A percentile compares a stretch with the other conserved stretches of the same genome.
phyloP scores from a whole-genome alignment of 2,888 invertebrate species.

The Aporophyla nigra region DNA sequence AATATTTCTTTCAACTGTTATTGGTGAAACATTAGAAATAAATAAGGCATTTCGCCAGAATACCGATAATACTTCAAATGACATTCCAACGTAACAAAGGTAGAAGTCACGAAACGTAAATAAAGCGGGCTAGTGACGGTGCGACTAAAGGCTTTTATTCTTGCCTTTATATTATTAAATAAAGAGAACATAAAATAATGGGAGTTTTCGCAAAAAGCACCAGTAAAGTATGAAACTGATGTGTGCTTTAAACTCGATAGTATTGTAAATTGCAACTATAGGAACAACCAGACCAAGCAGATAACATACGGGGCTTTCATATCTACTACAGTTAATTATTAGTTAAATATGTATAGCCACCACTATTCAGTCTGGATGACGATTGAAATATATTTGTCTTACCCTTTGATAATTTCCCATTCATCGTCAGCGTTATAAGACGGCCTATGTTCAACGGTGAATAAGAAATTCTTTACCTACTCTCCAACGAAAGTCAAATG shows the following conservation, averaged over 20 bases:
- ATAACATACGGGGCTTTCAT: not conserved
- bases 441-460: too few relatives aligned
- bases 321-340: not conserved
- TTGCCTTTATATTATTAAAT: not conserved
- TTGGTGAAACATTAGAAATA: slow-evolving; percentile 78
- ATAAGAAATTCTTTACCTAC: too few relatives aligned
- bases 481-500: too few relatives aligned
- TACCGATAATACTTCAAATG: slow-evolving; percentile 86
- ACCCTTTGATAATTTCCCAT: too few relatives aligned
- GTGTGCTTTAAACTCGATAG: not conserved
- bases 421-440: too few relatives aligned
- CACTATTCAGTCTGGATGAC: not conserved
- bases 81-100: slow-evolving; percentile 85
- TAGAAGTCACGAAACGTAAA: slow-evolving; percentile 85
- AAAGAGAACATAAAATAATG: not conserved
- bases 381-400: too few relatives aligned
- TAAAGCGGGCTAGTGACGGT: slow-evolving; percentile 68
- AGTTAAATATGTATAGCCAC: not conserved
- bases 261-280: not conserved
- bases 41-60: slow-evolving; percentile 85
- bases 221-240: not conserved
- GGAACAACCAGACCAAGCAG: not conserved
- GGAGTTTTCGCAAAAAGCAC: not conserved
- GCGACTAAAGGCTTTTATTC: slow-evolving; percentile 11
- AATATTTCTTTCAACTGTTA: slow-evolving; percentile 75